Base-by-base conservation (phyloP, 2,113 vertebrate species). In the Clarias magur region DNA sequence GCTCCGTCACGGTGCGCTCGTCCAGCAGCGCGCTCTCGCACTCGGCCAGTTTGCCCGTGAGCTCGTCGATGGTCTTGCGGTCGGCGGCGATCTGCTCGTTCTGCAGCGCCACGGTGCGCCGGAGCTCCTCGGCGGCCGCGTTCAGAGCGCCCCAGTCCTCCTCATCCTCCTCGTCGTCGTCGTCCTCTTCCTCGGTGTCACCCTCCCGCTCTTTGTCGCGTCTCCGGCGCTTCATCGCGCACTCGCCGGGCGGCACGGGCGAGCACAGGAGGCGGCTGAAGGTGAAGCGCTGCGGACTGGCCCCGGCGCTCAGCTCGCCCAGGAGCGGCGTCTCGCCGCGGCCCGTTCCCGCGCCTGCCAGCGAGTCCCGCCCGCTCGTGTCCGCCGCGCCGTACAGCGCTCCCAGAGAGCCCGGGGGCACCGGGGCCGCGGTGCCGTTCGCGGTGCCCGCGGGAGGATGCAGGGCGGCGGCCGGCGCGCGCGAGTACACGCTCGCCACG, bases 201-300 rank as follows among this genome's bases (percentile, higher is more conserved):
- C 7, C 42, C 42, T 94, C 92, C 81, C 90, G 30, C 21, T 85
- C 83, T 12, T 85, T 85, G 11, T 85, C 83, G n/a, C 83, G 68
- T 42, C 54, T 84, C 80, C 93, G n/a, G 7, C 88, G 92, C 88
- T 93, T 93, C 1, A 85, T 90, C 23, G 89, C 92, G 90, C 98
- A 99, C 9, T 97, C 96, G 27, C 94, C 94, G 0, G 94, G 92
- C 78, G 97, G 95, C 4, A 96, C 91, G 0, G 97, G 97, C 0
- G 97, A 97, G 94, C 98, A 99, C 80, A 99, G 95, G 88, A 98
- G 94, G 82, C 98, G 96, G 91, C 95, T 97, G 95, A 98, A 97
- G 83, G 92, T 93, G 91, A 95, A 94, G 88, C 92, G 92, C 62
- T 95, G 95, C 57, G 4, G 91, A 82, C 59, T 91, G 1, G 84